Percentiles rank a stretch among this genome's conserved stretches.
Evolutionary conservation across 2,888 invertebrate species (phyloP).

Genomic region (Metalampra italica): DNA sequence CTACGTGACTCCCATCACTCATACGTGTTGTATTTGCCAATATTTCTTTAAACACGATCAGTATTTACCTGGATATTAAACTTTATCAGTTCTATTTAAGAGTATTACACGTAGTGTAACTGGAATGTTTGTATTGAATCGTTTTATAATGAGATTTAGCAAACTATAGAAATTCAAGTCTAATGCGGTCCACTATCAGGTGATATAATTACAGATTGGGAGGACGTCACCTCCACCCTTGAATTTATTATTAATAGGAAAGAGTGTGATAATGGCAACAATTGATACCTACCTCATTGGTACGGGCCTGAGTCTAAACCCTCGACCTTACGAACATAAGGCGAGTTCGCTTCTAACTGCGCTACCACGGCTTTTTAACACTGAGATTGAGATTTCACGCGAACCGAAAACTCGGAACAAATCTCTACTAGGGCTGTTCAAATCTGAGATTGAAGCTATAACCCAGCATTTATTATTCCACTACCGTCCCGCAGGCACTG

Average conservation of each 20-base stretch:
- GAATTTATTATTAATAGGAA: neutral
- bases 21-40: conserved; percentile 44
- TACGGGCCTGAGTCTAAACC: too few relatives aligned
- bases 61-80: conserved; percentile 3
- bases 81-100: neutral
- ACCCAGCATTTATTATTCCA: conserved; percentile 52
- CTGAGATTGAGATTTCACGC: conserved; percentile 3
- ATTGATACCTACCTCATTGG: too few relatives aligned
- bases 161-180: too few relatives aligned
- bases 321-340: neutral
- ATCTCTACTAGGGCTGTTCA: conserved; percentile 37
- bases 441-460: conserved; percentile 45
- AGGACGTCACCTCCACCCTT: too few relatives aligned
- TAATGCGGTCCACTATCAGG: too few relatives aligned
- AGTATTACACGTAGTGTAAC: neutral
- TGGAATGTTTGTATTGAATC: neutral
- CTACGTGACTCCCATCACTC: conserved; percentile 53
- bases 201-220: too few relatives aligned
- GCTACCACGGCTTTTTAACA: too few relatives aligned
- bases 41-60: conserved; percentile 15
- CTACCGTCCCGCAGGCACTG: conserved; percentile 48
- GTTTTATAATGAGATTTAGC: too few relatives aligned
- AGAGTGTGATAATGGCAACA: too few relatives aligned
- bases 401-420: neutral
- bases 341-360: too few relatives aligned